Percentiles rank a stretch among this genome's conserved stretches.
phyloP scores from a whole-genome alignment of 1,140 invertebrate species.

The Euura lappo region DNA sequence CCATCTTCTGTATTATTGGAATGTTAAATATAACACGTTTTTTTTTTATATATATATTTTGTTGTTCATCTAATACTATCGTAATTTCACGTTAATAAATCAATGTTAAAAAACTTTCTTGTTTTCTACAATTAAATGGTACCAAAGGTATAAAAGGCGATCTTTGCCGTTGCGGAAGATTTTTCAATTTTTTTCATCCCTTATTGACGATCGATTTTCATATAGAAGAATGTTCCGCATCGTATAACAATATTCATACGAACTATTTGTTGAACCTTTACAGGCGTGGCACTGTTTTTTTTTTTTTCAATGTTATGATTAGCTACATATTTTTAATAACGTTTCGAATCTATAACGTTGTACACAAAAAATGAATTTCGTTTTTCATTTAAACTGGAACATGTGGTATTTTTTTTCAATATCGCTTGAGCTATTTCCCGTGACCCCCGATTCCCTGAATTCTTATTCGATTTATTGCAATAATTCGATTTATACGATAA shows the following conservation, averaged over 20 bases:
- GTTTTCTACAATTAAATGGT: neutral
- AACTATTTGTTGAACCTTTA: neutral
- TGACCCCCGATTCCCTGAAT: neutral
- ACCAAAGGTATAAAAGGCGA: conserved; percentile 8
- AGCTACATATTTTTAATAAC: neutral
- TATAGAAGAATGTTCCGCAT: neutral
- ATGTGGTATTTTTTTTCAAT: neutral
- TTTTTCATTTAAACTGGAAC: neutral
- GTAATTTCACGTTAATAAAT: conserved; percentile 8
- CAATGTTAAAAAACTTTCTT: neutral
- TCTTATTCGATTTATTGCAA: neutral
- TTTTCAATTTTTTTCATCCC: neutral
- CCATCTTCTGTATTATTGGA: conserved; percentile 10
- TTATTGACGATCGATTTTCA: neutral
- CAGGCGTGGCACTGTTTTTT: neutral
- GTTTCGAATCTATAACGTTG: neutral
- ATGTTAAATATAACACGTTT: neutral
- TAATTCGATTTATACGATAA: neutral
- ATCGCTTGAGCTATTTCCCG: neutral
- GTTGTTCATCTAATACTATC: neutral
- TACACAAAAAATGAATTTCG: neutral
- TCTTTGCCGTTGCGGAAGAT: neutral
- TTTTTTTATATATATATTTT: no score
- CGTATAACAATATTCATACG: neutral
- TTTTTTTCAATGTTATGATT: neutral